Evolutionary conservation across 2,113 vertebrate genomes (phyloP), one percentile per base, ranked within the genome.

Genomic region (Platycercus adscitus): DNA sequence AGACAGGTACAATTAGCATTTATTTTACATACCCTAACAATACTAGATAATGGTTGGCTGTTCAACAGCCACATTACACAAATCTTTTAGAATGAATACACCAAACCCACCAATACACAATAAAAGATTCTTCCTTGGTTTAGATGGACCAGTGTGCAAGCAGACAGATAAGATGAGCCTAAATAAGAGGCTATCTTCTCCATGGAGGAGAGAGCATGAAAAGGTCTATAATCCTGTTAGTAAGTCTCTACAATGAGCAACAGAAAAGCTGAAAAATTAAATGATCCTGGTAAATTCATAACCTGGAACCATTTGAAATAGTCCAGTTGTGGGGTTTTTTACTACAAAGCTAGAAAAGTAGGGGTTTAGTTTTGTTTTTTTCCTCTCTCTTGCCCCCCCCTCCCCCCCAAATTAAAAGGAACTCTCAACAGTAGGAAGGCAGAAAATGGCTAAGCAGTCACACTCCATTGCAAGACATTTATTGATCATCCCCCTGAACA

Each of bases 371-470:
- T 20, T 66, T 11, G 1, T 1, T 19, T 35, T 64, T 18, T 15
- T 47, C 46, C 3, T 4, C 55, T 23, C 20, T n/a, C 55, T 6
- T 15, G 1, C 12, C 20, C 33, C 12, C 2, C 11, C 52, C 16
- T 7, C 11, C 11, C 2, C 5, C 3, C 1, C 0, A 9, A 1
- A 9, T 6, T 20, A 83, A 73, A 14, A 3, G 7, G 80, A n/a
- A 7, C 7, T 60, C 10, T 71, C 33, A 33, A 3, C 4, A 66
- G 14, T 3, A 91, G 43, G 55, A 90, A 77, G 8, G 29, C 39
- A 78, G 41, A 53, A 83, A 84, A 75, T 6, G 6, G 28, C 13
- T 11, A 65, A 70, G 50, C 10, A 75, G 41, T 35, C 68, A 66
- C 65, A 55, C 14, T 60, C 41, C 15, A 4, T 23, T 70, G 31